phyloP scores from a whole-genome alignment of 2,888 invertebrate genomes.

The Mesorhabditis sp. region DNA sequence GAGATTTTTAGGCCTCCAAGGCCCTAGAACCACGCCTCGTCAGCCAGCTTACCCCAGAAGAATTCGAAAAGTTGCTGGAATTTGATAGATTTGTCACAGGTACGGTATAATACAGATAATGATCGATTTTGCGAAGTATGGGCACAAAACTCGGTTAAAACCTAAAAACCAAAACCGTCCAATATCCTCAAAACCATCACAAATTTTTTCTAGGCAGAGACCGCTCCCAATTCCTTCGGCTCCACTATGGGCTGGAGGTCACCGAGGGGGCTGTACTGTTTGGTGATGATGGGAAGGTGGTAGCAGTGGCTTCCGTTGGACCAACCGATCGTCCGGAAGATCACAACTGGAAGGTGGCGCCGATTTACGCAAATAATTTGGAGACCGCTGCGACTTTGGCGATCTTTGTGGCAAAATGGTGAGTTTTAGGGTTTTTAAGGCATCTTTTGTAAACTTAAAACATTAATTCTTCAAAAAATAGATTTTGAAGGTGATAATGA shows the following conservation, averaged over 20 bases:
- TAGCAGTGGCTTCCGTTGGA: slow-evolving; percentile 3
- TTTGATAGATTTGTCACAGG: slow-evolving; percentile 4
- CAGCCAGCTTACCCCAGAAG: background rate
- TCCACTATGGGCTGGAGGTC: background rate
- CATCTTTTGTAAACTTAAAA: too few relatives aligned
- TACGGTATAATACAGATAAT: background rate
- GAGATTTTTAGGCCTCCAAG: too few relatives aligned
- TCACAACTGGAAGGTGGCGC: background rate
- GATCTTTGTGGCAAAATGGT: background rate
- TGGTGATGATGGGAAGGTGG: background rate
- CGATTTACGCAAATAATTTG: background rate
- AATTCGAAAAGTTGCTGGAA: background rate
- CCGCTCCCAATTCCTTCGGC: background rate
- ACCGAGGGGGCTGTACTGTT: slow-evolving; percentile 3
- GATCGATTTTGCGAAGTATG: background rate
- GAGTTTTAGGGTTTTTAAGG: background rate
- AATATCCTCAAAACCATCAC: too few relatives aligned
- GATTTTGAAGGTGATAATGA: too few relatives aligned
- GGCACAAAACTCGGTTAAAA: background rate
- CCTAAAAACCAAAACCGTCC: too few relatives aligned
- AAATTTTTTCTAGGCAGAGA: background rate
- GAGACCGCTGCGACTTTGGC: background rate
- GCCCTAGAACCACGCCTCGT: background rate
- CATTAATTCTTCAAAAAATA: too few relatives aligned
- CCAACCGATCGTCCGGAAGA: background rate